phyloP scores from a whole-genome alignment of 1,140 invertebrate species.

The Cherax destructor region DNA sequence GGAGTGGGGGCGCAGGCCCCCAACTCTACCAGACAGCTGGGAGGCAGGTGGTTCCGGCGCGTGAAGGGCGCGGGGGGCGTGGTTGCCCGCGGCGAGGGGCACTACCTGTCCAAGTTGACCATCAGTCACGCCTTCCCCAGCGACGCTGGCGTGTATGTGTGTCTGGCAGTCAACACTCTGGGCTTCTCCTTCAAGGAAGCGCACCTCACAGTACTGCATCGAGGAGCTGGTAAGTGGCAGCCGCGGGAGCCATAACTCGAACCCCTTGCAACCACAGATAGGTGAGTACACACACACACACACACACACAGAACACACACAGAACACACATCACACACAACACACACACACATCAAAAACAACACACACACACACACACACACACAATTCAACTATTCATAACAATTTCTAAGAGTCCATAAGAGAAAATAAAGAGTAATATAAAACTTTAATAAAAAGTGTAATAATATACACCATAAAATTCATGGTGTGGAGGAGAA shows the following conservation, averaged over 20 bases:
- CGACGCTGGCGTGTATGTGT: conserved; percentile 48
- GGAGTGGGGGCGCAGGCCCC: background rate
- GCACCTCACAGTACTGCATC: conserved; percentile 43
- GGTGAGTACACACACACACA: no score
- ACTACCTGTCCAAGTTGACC: conserved; percentile 58
- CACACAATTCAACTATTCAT: no score
- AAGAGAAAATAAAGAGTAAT: no score
- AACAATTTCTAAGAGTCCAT: no score
- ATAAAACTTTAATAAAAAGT: no score
- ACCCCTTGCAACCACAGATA: no score
- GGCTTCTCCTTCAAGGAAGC: conserved; percentile 57
- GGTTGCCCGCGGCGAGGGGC: conserved; percentile 30
- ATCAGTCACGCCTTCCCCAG: conserved; percentile 27
- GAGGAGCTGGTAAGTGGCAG: conserved; percentile 2
- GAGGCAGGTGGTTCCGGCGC: conserved; percentile 20
- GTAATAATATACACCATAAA: no score
- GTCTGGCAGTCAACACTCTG: conserved; percentile 45
- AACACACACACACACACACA: no score
- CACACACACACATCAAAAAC: no score
- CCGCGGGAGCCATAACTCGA: background rate
- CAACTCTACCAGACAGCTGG: conserved; percentile 38
- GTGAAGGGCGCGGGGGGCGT: conserved; percentile 39
- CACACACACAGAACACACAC: no score
- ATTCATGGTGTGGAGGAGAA: no score
- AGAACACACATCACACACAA: no score